Percentiles rank a stretch among this genome's conserved stretches.
phyloP scores from a whole-genome alignment of 2,113 vertebrate genomes.

The Albula goreensis region DNA sequence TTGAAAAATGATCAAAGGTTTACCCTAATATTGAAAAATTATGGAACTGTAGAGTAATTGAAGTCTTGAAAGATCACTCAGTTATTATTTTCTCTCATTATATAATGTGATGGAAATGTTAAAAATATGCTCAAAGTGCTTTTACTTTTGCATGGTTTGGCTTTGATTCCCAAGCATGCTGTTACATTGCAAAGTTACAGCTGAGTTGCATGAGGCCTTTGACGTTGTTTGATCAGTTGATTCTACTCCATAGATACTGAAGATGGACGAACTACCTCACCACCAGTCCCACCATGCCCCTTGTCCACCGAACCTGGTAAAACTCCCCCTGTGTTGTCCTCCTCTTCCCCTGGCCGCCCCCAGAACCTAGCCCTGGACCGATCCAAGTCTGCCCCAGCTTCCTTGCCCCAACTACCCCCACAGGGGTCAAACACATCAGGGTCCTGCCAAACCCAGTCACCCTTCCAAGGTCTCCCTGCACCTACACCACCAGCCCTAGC shows the following conservation, averaged over 20 bases:
- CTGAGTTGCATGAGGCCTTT: neutral
- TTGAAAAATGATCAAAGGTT: neutral
- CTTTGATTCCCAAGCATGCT: slow-evolving; percentile 5
- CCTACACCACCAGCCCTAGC: slow-evolving; percentile 36
- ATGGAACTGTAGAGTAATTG: neutral
- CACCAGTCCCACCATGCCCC: slow-evolving; percentile 79
- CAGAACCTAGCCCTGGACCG: slow-evolving; percentile 67
- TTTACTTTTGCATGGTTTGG: slow-evolving; percentile 8
- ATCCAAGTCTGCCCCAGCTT: slow-evolving; percentile 64
- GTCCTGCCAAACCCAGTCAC: slow-evolving; percentile 53
- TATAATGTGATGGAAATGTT: neutral
- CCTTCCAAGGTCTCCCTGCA: slow-evolving; percentile 50
- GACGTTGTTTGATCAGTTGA: neutral
- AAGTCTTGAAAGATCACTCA: neutral
- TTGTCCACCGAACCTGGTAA: slow-evolving; percentile 74
- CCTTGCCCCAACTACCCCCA: slow-evolving; percentile 67
- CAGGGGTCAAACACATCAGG: slow-evolving; percentile 49
- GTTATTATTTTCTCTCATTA: neutral
- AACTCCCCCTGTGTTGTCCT: slow-evolving; percentile 64
- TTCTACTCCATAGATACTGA: slow-evolving; percentile 66
- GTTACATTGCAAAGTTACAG: neutral
- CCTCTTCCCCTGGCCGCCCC: slow-evolving; percentile 64
- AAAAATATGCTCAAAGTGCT: neutral
- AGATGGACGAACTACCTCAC: slow-evolving; percentile 99
- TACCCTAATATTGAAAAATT: neutral